phyloP scores from a whole-genome alignment of 2,113 vertebrate species.

The Charadrius vociferus region DNA sequence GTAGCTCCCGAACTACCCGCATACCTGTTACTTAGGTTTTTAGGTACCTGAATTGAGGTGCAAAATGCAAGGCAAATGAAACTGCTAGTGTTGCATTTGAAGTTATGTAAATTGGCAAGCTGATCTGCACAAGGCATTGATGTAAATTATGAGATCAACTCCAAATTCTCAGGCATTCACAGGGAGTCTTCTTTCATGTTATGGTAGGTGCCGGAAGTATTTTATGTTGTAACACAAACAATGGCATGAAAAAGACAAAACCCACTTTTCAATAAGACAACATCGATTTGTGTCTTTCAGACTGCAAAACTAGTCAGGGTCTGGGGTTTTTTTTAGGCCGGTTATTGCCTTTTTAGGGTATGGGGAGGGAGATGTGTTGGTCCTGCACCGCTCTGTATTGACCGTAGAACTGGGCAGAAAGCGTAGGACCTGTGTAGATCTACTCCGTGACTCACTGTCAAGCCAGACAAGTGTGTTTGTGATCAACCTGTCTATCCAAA shows the following conservation, averaged over 20 bases:
- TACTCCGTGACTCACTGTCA: background rate
- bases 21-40: background rate
- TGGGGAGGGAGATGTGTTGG: background rate
- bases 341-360: background rate
- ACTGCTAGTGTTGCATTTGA: background rate
- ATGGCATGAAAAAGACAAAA: background rate
- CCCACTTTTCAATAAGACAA: fast-evolving
- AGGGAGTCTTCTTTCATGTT: background rate
- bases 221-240: background rate
- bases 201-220: background rate
- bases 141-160: background rate
- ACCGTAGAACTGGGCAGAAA: background rate
- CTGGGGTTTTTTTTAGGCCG: background rate
- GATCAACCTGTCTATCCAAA: background rate
- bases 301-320: background rate
- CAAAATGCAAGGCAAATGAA: background rate
- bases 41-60: background rate
- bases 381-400: background rate
- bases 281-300: background rate
- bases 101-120: background rate
- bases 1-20: background rate
- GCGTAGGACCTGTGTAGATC: background rate
- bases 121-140: background rate
- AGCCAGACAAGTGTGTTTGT: background rate
- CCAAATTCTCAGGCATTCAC: background rate